Base-by-base conservation (phyloP, 1,140 invertebrate genomes). In the Cotesia typhae region DNA sequence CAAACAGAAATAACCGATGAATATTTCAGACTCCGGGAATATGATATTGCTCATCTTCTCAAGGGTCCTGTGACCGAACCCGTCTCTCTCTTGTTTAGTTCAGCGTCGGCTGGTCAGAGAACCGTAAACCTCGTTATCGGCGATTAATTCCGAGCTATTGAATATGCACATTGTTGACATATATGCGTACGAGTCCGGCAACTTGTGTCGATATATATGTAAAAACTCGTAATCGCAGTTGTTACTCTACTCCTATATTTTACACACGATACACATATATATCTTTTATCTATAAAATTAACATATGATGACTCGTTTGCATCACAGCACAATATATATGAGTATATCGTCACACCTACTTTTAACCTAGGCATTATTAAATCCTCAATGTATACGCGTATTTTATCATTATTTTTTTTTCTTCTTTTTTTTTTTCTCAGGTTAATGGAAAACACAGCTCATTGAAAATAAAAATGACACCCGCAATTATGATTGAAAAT, bases 111-210 rank as follows among this genome's bases (percentile, higher is more conserved):
- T 57, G 67, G 38, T 51, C 57, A 61, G 63, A 67, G 17, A 66
- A 35, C 65, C 59, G 20, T 38, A 59, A 60, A 76, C 69, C 75
- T 74, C 75, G 71, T 73, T 76, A 76, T 76, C 75, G 69, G 69
- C 75, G 47, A 76, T 76, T 76, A 74, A 73, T 74, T 68, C 71
- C 66, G 66, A 68, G 38, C 75, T 70, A 76, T 76, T 76, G 72
- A 75, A 73, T 75, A 75, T 75, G 74, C 74, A 75, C 74, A 64
- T 41, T 55, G 63, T 51, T 53, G 63, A 41, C 64, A 72, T 72
- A 47, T 47, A 72, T 72, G 64, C 53, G 67, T 72, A 72, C 70
- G 51, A 68, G 70, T 70, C 67, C 61, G n/a, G 55, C 52, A 67
- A 36, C 66, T 72, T 60, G 67, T 36, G 12, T 38, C 66, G 71